Conservation (phyloP, 2,113 vertebrate species). For the Esox niger region DNA sequence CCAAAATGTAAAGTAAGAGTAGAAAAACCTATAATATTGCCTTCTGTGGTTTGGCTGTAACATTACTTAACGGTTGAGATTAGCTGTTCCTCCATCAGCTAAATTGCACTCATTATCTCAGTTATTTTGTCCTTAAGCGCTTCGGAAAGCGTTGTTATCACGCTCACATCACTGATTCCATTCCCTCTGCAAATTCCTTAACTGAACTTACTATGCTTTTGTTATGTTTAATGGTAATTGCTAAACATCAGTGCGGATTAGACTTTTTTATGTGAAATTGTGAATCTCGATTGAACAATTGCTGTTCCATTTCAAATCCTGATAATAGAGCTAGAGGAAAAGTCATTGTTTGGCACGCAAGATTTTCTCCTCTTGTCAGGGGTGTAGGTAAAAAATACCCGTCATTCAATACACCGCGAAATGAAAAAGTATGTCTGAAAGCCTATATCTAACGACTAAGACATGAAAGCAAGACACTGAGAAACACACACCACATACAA, state of each 20-base stretch:
- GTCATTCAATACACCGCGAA: slow-evolving; percentile 17
- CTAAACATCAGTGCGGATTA: not conserved
- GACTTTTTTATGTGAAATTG: not conserved
- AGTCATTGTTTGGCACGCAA: not conserved
- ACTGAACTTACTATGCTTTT: not conserved
- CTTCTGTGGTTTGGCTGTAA: not conserved
- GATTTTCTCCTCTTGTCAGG: not conserved
- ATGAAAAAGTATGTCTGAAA: slow-evolving; percentile 32
- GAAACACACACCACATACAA: slow-evolving; percentile 31
- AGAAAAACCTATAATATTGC: not conserved
- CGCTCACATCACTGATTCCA: not conserved
- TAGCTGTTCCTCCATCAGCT: slow-evolving; percentile 36
- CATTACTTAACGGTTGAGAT: slow-evolving; percentile 14
- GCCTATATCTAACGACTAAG: slow-evolving; percentile 3
- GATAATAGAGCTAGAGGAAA: not conserved
- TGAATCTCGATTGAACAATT: not conserved
- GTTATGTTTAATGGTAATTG: not conserved
- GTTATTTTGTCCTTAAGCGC: slow-evolving; percentile 29
- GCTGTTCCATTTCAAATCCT: not conserved
- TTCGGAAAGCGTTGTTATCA: slow-evolving; percentile 18
- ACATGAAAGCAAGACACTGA: not conserved
- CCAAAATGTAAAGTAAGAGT: no score
- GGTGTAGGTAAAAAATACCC: not conserved
- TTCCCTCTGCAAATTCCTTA: not conserved
- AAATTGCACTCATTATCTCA: slow-evolving; percentile 46